phyloP scores from a whole-genome alignment of 2,888 invertebrate genomes.

The Eurytoma californica region DNA sequence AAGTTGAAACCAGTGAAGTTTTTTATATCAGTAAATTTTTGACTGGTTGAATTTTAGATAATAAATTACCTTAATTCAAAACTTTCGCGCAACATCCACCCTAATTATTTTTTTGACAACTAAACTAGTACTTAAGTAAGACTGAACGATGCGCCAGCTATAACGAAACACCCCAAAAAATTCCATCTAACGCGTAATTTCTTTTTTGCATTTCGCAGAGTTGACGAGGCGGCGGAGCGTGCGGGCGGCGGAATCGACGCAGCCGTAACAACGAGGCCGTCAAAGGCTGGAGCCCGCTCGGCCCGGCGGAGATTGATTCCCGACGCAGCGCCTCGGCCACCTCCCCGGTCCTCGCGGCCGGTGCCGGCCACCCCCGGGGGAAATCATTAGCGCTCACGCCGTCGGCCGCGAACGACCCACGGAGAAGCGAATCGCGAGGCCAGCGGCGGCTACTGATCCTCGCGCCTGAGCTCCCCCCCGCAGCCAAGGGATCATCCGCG shows the following conservation, averaged over 20 bases:
- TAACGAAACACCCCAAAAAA: no score
- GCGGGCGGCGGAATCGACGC: not conserved
- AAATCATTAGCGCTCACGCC: slow-evolving; percentile 8
- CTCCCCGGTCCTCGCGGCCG: not conserved
- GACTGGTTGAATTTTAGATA: no score
- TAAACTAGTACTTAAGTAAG: no score
- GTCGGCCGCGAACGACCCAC: not conserved
- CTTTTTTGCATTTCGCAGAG: no score
- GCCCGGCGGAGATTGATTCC: slow-evolving; percentile 4
- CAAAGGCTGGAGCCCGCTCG: not conserved
- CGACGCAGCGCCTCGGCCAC: not conserved
- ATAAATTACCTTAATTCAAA: no score
- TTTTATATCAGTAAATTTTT: no score
- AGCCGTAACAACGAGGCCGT: not conserved
- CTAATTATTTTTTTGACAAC: no score
- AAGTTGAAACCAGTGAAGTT: no score
- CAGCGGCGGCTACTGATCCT: not conserved
- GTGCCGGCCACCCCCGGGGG: not conserved
- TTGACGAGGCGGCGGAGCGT: not conserved
- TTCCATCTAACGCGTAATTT: no score
- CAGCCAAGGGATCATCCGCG: not conserved
- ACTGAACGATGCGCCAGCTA: no score
- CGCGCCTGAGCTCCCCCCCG: not conserved
- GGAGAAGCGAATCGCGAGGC: slow-evolving; percentile 13
- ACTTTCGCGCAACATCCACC: no score